Evolutionary conservation across 2,113 vertebrate species (phyloP).

Genomic region (Scartelaos histophorus): DNA sequence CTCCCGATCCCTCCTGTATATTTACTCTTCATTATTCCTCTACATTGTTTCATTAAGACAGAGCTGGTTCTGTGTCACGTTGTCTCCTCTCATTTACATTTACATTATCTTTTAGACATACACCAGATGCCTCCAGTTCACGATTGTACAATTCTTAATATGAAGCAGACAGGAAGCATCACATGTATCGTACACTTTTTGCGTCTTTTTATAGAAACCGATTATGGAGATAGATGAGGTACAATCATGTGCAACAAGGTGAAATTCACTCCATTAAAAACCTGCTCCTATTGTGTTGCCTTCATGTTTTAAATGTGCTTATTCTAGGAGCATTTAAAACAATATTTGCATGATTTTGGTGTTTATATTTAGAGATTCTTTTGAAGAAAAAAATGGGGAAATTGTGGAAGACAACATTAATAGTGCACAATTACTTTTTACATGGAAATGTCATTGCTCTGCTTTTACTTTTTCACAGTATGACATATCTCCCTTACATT

Average conservation of each 20-base stretch:
- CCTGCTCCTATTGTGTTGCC: background rate
- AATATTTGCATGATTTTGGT: background rate
- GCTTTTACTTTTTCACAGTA: too few species aligned
- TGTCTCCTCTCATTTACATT: slow-evolving; percentile 70
- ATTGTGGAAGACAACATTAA: too few species aligned
- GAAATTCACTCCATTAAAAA: slow-evolving; percentile 6
- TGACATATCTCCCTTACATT: too few species aligned
- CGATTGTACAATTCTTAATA: slow-evolving; percentile 37
- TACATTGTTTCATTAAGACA: slow-evolving; percentile 51
- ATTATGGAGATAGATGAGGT: slow-evolving; percentile 27
- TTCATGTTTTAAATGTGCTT: background rate
- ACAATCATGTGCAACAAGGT: slow-evolving; percentile 13
- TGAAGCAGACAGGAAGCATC: slow-evolving; percentile 27
- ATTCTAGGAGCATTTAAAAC: background rate
- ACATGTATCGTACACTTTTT: slow-evolving; percentile 33
- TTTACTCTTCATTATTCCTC: slow-evolving; percentile 50
- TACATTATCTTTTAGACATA: slow-evolving; percentile 54
- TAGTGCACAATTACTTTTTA: too few species aligned
- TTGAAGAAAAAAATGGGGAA: background rate
- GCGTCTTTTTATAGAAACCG: background rate
- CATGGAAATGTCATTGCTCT: too few species aligned
- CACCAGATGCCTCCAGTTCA: slow-evolving; percentile 51
- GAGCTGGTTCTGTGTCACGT: slow-evolving; percentile 55
- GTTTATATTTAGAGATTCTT: background rate
- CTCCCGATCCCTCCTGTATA: background rate